Base-by-base conservation (phyloP, 2,888 invertebrate genomes). In the Actias luna region DNA sequence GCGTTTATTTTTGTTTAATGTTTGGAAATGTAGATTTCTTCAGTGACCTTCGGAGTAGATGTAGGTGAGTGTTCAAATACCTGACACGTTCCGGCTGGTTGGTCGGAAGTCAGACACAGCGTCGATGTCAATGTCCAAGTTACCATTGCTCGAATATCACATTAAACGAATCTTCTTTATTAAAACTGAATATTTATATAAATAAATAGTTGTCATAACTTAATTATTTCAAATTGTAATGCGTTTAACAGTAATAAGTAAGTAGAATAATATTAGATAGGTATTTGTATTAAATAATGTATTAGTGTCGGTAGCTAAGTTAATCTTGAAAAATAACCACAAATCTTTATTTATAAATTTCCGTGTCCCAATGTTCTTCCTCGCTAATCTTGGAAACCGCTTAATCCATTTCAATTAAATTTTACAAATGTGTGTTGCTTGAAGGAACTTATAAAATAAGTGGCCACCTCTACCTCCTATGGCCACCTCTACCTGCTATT, bases 1-100 rank as follows among this genome's bases (percentile, higher is more conserved):
- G 55, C 63, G 57, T 36, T 58, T 58, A 60, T 68, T 71, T 73
- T 76, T 71, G 73, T 67, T 65, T 67, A 61, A 67, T 62, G 68
- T 76, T 77, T 73, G 65, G 78, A 78, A 84, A 81, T 74, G 66
- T 71, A 72, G 55, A 79, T 81, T 85, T 81, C 81, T 78, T 77
- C 75, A 80, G 60, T 81, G 84, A 84, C 87, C 87, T 86, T 87
- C 81, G 68, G 50, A 64, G 58, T 65, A 62, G 68, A 67, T 68
- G 74, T 78, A 84, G 82, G 79, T 85, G 82, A 83, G 77, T 81
- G 82, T 81, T 79, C 70, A 74, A 84, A 74, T 72, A 78, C 70
- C 72, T 72, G 66, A 71, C 68, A 69, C 73, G 79, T 78, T 71
- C 70, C 77, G 80, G 76, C 64, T 69, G 70, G 73, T 50, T 74